phyloP scores from a whole-genome alignment of 2,113 vertebrate species.

The Syngnathus scovelli region DNA sequence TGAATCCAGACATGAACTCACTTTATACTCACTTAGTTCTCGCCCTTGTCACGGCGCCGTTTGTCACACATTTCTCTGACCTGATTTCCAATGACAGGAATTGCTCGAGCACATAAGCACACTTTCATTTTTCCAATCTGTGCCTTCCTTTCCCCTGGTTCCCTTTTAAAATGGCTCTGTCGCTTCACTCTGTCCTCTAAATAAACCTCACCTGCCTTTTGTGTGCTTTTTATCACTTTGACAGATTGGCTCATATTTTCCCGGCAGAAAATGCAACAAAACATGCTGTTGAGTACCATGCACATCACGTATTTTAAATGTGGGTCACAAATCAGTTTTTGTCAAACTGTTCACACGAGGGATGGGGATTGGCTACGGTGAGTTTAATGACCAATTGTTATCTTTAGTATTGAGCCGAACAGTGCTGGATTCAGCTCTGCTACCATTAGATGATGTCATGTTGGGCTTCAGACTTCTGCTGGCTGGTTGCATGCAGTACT shows the following conservation, averaged over 20 bases:
- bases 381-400: background rate
- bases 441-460: background rate
- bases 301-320: slow-evolving; percentile 33
- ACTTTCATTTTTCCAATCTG: slow-evolving; percentile 21
- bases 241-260: slow-evolving; percentile 24
- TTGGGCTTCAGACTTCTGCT: background rate
- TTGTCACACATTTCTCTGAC: slow-evolving; percentile 38
- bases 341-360: background rate
- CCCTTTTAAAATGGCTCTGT: slow-evolving; percentile 29
- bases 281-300: slow-evolving; percentile 10
- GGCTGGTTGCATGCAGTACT: background rate
- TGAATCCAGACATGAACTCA: background rate
- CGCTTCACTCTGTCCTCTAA: slow-evolving; percentile 8
- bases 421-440: background rate
- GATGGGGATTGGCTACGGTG: background rate
- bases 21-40: background rate
- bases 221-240: slow-evolving; percentile 24
- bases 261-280: slow-evolving; percentile 12
- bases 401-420: background rate
- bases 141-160: background rate
- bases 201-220: slow-evolving; percentile 29
- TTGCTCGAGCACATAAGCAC: slow-evolving; percentile 47
- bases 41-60: background rate
- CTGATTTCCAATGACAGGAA: slow-evolving; percentile 56
- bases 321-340: slow-evolving; percentile 17